Evolutionary conservation across 1,140 invertebrate species (phyloP), one percentile per base, ranked within the genome.

Genomic region (Aporrectodea caliginosa): DNA sequence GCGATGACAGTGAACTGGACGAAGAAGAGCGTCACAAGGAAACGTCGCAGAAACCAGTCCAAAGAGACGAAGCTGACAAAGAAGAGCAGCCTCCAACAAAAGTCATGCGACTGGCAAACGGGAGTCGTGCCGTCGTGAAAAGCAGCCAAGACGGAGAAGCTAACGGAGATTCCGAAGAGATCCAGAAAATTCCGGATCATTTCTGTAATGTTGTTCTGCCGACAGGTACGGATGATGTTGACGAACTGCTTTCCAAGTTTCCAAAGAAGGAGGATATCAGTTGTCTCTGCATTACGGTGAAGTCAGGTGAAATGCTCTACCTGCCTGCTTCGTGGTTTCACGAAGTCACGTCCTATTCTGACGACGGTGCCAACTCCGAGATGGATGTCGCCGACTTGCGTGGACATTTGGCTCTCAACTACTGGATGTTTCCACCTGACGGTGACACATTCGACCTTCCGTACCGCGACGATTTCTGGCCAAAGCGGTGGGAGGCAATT

Each of bases 311-410:
- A 12, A 31, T 69, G 34, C 71, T 79, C 12, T 79, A 79, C 35
- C 71, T 79, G 31, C 78, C 78, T 1, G 78, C 78, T 12, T 79
- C 78, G 29, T 79, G 78, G 78, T 79, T 79, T 68, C 78, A 79
- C 30, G 78, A 79, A 43, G 78, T 79, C 71, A 35, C 78, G n/a
- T 79, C 78, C 14, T 79, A 75, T 34, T 79, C 70, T 0, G 35
- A 22, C 2, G 69, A 29, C 1, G 16, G 30, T 16, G 29, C 58
- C 12, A 34, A 14, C 34, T 2, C 2, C 16, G 33, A 31, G 16
- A 12, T 16, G 6, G 29, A 14, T 12, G 12, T 16, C 32, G 6
- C 70, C 31, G 70, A 72, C 14, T 72, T 12, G n/a, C 70, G 27
- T 31, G 78, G 69, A n/a, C 78, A 79, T 29, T 1, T 75, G 1